phyloP scores from a whole-genome alignment of 1,140 invertebrate genomes.

The Trachelipus rathkii region DNA sequence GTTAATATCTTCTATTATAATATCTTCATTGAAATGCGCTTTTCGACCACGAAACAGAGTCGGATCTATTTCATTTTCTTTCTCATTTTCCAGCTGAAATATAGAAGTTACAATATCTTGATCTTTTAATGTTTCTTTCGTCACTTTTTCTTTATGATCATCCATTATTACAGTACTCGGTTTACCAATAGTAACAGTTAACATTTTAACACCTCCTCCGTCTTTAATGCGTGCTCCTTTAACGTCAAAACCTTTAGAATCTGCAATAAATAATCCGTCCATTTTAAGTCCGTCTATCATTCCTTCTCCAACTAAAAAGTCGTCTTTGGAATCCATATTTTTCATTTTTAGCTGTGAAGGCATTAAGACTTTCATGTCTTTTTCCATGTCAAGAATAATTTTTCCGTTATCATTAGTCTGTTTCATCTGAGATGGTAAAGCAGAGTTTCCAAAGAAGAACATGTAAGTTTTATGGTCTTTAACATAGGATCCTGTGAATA shows the following conservation, averaged over 20 bases:
- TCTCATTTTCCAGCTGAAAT: conserved; percentile 17
- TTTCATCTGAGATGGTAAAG: conserved; percentile 37
- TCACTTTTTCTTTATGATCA: neutral
- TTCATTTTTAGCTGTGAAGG: conserved; percentile 38
- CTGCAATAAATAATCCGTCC: conserved; percentile 48
- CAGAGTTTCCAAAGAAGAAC: conserved; percentile 50
- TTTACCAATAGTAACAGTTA: conserved; percentile 46
- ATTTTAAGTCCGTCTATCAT: conserved; percentile 46
- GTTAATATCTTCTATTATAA: conserved; percentile 42
- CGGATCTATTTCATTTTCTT: conserved; percentile 39
- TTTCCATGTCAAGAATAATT: conserved; percentile 47
- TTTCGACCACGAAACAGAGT: conserved; percentile 30
- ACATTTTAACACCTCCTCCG: conserved; percentile 44
- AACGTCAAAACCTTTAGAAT: conserved; percentile 44
- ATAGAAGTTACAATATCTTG: neutral
- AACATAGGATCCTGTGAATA: conserved; percentile 49
- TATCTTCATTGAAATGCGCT: conserved; percentile 26
- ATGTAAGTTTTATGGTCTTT: conserved; percentile 48
- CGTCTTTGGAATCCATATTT: conserved; percentile 25
- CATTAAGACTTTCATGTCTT: conserved; percentile 47
- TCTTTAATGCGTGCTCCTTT: conserved; percentile 39
- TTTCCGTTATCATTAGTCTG: conserved; percentile 42
- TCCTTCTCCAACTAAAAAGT: conserved; percentile 39
- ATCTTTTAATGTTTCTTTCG: neutral
- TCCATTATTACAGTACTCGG: neutral